These are phyloP conservation scores for Adrianichthys oophorus DNA, from an alignment of 2,797 vertebrate species.

Conservation along the genomic window DNA sequence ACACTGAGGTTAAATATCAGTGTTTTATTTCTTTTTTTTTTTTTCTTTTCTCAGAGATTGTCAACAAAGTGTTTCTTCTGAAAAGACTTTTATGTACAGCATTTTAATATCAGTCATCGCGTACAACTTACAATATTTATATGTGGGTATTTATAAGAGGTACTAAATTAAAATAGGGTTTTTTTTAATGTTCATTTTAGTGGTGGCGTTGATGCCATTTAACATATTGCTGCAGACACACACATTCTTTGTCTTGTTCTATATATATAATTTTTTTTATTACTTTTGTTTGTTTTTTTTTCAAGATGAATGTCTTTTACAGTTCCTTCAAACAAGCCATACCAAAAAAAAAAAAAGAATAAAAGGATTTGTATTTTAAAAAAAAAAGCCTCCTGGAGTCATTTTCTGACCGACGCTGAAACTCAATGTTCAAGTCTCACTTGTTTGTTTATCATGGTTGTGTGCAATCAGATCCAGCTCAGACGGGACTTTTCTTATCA, in stretches of 20 bases:
- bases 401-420: constrained; percentile 5
- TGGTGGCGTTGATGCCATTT: constrained; percentile 61
- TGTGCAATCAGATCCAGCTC: constrained; percentile 29
- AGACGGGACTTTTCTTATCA: constrained; percentile 63
- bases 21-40: constrained; percentile 44
- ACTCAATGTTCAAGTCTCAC: constrained; percentile 27
- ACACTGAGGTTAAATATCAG: constrained; percentile 82
- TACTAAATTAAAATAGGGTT: constrained; percentile 74
- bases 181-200: constrained; percentile 44
- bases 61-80: constrained; percentile 73
- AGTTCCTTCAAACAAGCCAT: constrained; percentile 76
- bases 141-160: constrained; percentile 78
- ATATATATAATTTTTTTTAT: constrained; percentile 33
- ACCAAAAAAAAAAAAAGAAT: constrained; percentile 75
- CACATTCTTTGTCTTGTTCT: constrained; percentile 34
- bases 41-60: constrained; percentile 59
- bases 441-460: constrained; percentile 45
- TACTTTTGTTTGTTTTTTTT: constrained; percentile 11
- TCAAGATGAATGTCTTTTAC: constrained; percentile 69
- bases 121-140: constrained; percentile 88
- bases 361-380: constrained; percentile 71
- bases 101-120: constrained; percentile 77
- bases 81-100: constrained; percentile 75
- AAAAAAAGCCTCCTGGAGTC: constrained; percentile 12
- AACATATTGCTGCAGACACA: constrained; percentile 40